Conservation (phyloP, 2,113 vertebrate species). For the Neolamprologus fasciatus region DNA sequence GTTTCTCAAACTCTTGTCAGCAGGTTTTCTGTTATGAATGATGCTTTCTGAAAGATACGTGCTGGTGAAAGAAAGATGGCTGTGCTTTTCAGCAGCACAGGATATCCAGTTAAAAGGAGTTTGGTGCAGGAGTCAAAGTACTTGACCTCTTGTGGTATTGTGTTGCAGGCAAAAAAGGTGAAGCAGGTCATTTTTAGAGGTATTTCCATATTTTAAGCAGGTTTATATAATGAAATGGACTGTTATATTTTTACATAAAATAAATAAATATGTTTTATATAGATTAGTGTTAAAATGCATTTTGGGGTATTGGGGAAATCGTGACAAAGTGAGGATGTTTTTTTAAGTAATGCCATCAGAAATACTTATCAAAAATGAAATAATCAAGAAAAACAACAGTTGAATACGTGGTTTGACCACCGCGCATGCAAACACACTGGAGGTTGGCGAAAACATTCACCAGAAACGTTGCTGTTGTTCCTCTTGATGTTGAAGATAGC, state of each 20-base stretch:
- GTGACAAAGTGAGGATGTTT: neutral
- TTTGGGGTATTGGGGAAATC: neutral
- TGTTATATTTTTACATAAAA: accelerated
- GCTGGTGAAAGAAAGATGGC: neutral
- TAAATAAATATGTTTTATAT: accelerated
- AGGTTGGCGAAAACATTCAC: neutral
- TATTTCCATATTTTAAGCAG: neutral
- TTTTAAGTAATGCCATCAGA: neutral
- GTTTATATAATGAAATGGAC: neutral
- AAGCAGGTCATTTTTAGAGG: neutral
- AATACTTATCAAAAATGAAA: accelerated
- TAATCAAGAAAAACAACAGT: neutral
- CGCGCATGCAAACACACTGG: accelerated
- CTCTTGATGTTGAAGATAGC: neutral
- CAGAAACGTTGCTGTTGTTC: neutral
- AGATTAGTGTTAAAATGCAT: neutral
- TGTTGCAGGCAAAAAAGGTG: neutral
- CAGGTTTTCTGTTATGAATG: neutral
- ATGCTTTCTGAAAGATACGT: neutral
- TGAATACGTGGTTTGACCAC: accelerated
- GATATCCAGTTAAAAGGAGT: neutral
- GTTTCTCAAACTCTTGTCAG: neutral
- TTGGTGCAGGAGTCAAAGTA: neutral
- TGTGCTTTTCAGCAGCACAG: neutral
- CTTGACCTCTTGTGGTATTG: neutral